These are phyloP conservation scores for Heliocidaris tuberculata DNA, from an alignment of 35 echinoderm and acorn worm species.

Conservation along the genomic window DNA sequence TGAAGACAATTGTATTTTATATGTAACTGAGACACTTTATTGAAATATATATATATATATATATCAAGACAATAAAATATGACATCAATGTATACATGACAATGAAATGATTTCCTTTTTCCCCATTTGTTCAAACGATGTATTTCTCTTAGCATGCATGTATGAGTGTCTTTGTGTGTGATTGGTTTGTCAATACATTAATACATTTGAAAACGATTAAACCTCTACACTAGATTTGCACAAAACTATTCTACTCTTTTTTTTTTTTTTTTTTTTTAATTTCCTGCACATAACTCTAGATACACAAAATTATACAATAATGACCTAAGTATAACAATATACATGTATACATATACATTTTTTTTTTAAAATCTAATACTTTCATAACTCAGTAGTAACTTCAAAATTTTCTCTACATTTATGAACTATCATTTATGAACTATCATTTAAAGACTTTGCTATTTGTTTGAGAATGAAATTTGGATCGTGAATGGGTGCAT, in stretches of 20 bases:
- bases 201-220: too few relatives aligned
- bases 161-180: not conserved
- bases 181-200: not conserved
- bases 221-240: too few relatives aligned
- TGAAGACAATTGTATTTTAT: conserved; percentile 16
- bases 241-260: too few relatives aligned
- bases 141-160: conserved; percentile 11
- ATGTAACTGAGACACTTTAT: not conserved
- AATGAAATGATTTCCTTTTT: not conserved
- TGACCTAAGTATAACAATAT: too few relatives aligned
- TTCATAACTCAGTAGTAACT: too few relatives aligned
- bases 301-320: too few relatives aligned
- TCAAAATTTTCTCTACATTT: not conserved
- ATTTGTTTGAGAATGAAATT: conserved; percentile 25
- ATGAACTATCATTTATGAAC: too few relatives aligned
- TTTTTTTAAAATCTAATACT: not conserved
- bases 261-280: too few relatives aligned
- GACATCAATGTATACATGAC: conserved; percentile 20
- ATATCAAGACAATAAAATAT: not conserved
- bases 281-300: too few relatives aligned
- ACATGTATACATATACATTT: not conserved
- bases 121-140: not conserved
- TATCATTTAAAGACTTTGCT: not conserved
- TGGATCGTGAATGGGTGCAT: conserved; percentile 27
- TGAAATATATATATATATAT: too few relatives aligned